Conservation (phyloP, 1,140 invertebrate species). For the Euschistus heros region DNA sequence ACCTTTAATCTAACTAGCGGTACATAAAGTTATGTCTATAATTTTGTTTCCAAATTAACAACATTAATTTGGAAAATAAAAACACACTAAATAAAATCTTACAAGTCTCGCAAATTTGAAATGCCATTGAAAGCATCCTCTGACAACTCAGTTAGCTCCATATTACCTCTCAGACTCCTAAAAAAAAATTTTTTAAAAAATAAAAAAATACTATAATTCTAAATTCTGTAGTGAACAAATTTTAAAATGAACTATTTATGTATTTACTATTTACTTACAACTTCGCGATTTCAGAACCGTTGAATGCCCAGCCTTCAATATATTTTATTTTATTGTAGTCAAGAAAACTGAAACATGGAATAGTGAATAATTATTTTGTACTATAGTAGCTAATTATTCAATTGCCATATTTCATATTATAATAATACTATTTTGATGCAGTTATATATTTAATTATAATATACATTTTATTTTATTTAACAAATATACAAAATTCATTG, state of each 20-base stretch:
- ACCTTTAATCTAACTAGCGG: too few species aligned
- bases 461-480: too few species aligned
- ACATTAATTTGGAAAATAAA: neutral
- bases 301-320: slow-evolving; percentile 50
- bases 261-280: slow-evolving; percentile 50
- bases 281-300: slow-evolving; percentile 50
- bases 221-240: neutral
- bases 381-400: too few species aligned
- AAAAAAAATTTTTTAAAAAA: slow-evolving; percentile 26
- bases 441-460: too few species aligned
- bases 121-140: slow-evolving; percentile 53
- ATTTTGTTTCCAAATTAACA: too few species aligned
- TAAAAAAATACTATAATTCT: slow-evolving; percentile 5
- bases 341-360: slow-evolving; percentile 41
- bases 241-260: slow-evolving; percentile 10
- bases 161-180: slow-evolving; percentile 58
- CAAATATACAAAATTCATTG: too few species aligned
- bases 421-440: too few species aligned
- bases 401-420: too few species aligned
- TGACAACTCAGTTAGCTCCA: slow-evolving; percentile 44
- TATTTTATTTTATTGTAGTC: slow-evolving; percentile 48
- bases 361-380: too few species aligned
- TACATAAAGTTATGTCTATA: too few species aligned
- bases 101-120: slow-evolving; percentile 46
- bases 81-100: slow-evolving; percentile 36